A percentile compares a stretch with the other conserved stretches of the same genome.
Evolutionary conservation across 2,888 invertebrate species (phyloP).

Genomic region (Archips xylosteana): DNA sequence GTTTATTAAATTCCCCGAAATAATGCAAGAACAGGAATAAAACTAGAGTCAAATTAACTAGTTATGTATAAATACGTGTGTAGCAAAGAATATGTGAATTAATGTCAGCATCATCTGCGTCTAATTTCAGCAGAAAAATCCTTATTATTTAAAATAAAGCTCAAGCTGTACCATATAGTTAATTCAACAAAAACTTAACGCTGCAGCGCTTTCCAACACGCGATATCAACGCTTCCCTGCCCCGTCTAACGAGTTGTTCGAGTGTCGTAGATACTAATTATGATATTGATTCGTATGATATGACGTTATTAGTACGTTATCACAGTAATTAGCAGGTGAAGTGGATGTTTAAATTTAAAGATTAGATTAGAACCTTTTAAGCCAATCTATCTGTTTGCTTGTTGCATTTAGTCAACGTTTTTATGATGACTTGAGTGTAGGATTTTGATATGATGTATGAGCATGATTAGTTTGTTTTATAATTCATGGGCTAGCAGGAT

Average conservation of each 20-base stretch:
- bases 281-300: constrained; percentile 30
- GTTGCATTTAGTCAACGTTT: background rate
- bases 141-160: background rate
- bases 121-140: background rate
- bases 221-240: constrained; percentile 61
- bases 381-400: constrained; percentile 8
- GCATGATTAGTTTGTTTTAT: background rate
- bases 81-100: too few species aligned
- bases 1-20: too few species aligned
- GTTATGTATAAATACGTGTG: too few species aligned
- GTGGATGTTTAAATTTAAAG: constrained; percentile 32
- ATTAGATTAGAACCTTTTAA: constrained; percentile 35
- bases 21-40: too few species aligned
- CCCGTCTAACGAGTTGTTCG: constrained; percentile 59
- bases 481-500: too few species aligned
- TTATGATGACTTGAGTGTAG: background rate
- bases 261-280: constrained; percentile 61
- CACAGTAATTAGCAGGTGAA: constrained; percentile 17
- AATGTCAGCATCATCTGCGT: background rate
- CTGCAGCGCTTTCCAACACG: constrained; percentile 35
- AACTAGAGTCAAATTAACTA: too few species aligned
- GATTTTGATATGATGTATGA: background rate
- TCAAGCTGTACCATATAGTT: background rate
- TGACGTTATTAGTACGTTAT: constrained; percentile 23
- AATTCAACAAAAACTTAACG: background rate